phyloP scores from a whole-genome alignment of 2,888 invertebrate species.

The Tineola bisselliella region DNA sequence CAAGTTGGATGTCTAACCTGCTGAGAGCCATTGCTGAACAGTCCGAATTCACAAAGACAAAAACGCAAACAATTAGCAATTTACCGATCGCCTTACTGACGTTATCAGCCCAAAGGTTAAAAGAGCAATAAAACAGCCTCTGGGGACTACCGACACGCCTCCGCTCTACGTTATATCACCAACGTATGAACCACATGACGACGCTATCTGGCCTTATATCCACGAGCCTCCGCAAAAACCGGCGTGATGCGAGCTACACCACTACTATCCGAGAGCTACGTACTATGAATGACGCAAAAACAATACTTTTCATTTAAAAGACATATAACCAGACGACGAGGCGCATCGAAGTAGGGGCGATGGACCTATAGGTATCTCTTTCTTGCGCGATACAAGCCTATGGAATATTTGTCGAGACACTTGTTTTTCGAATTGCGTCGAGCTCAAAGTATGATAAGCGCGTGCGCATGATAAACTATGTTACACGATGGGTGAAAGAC shows the following conservation, averaged over 20 bases:
- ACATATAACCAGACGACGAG: conserved; percentile 49
- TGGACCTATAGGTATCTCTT: conserved; percentile 42
- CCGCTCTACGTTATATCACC: conserved; percentile 47
- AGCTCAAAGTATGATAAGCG: conserved; percentile 32
- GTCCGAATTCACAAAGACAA: neutral
- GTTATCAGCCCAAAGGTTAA: conserved; percentile 27
- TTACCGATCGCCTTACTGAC: conserved; percentile 1
- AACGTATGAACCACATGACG: neutral
- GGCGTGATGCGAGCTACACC: conserved; percentile 52
- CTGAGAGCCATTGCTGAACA: conserved; percentile 10
- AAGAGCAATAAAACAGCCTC: conserved; percentile 23
- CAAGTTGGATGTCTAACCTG: conserved; percentile 9
- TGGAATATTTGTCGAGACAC: conserved; percentile 64
- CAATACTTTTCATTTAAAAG: conserved; percentile 42
- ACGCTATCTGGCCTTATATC: conserved; percentile 47
- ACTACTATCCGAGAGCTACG: conserved; percentile 66
- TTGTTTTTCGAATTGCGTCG: conserved; percentile 63
- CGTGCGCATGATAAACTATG: conserved; percentile 13
- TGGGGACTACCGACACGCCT: conserved; percentile 39
- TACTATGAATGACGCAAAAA: conserved; percentile 62
- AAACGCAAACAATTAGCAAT: conserved; percentile 1
- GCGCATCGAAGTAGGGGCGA: conserved; percentile 38
- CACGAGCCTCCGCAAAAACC: conserved; percentile 47
- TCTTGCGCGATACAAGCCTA: conserved; percentile 56
- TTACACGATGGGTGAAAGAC: conserved; percentile 1